phyloP scores from a whole-genome alignment of 35 echinoderm and acorn worm species.

The Anneissia japonica region DNA sequence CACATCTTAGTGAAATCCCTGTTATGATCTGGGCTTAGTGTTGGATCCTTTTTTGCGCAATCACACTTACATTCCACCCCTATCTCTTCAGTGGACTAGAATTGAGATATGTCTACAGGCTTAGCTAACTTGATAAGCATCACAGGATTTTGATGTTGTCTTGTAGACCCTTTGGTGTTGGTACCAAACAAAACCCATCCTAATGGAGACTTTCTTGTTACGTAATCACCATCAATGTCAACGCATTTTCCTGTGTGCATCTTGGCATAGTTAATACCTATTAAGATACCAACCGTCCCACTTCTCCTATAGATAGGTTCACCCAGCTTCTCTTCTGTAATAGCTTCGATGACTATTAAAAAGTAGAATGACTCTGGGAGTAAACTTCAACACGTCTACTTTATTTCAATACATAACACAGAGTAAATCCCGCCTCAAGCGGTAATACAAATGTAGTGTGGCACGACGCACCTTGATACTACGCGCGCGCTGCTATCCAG shows the following conservation, averaged over 20 bases:
- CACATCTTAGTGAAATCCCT: no score
- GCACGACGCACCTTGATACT: no score
- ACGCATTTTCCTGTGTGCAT: slow-evolving; percentile 32
- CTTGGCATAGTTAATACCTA: slow-evolving; percentile 50
- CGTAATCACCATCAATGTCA: slow-evolving; percentile 7
- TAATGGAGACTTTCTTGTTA: slow-evolving; percentile 51
- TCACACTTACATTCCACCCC: no score
- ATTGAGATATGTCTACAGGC: not conserved
- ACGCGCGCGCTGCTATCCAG: no score
- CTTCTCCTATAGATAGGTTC: slow-evolving; percentile 21
- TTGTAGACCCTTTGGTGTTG: not conserved
- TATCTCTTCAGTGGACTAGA: not conserved
- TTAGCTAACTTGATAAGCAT: not conserved
- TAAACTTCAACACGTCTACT: no score
- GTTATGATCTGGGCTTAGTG: not conserved
- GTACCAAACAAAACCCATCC: slow-evolving; percentile 56
- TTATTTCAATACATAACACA: no score
- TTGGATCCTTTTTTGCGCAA: not conserved
- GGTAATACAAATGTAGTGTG: no score
- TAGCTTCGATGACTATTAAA: no score
- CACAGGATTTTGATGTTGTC: not conserved
- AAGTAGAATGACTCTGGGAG: no score
- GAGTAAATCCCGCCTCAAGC: no score
- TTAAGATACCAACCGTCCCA: slow-evolving; percentile 43
- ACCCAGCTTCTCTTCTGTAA: not conserved